Percentiles rank a stretch among this genome's conserved stretches.
Evolutionary conservation across 2,113 vertebrate species (phyloP).

Genomic region (Arothron firmamentum): DNA sequence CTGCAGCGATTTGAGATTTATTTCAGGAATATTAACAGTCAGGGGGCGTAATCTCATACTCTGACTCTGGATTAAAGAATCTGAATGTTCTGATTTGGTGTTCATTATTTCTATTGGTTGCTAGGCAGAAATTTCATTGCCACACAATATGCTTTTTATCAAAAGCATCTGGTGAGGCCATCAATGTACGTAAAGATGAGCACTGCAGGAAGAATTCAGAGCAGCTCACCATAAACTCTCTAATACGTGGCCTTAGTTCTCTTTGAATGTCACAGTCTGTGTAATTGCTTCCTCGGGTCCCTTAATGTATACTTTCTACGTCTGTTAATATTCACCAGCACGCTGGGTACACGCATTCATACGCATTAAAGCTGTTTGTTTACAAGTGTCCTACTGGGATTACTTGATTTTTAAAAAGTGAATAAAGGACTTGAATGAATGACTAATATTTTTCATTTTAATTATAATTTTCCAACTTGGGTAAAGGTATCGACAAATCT

Average conservation of each 20-base stretch:
- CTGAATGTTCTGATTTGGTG: background rate
- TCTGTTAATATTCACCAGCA: background rate
- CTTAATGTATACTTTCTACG: conserved; percentile 26
- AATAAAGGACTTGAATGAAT: background rate
- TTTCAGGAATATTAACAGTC: too few relatives aligned
- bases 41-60: too few relatives aligned
- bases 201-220: background rate
- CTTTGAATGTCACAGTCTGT: conserved; percentile 36
- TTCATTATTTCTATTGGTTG: background rate
- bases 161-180: background rate
- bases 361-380: conserved; percentile 9
- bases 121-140: background rate
- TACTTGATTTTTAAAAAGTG: background rate
- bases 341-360: background rate
- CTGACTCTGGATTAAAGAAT: too few relatives aligned
- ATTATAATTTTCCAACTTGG: too few relatives aligned
- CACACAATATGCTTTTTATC: background rate
- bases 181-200: background rate
- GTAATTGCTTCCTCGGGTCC: conserved; percentile 9
- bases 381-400: too few relatives aligned
- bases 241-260: conserved; percentile 21
- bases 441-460: too few relatives aligned
- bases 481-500: too few relatives aligned
- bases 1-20: too few relatives aligned
- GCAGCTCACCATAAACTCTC: conserved; percentile 21